Percentiles rank a stretch among this genome's conserved stretches.
phyloP scores from a whole-genome alignment of 2,888 invertebrate species.

The Macrosiphum euphorbiae region DNA sequence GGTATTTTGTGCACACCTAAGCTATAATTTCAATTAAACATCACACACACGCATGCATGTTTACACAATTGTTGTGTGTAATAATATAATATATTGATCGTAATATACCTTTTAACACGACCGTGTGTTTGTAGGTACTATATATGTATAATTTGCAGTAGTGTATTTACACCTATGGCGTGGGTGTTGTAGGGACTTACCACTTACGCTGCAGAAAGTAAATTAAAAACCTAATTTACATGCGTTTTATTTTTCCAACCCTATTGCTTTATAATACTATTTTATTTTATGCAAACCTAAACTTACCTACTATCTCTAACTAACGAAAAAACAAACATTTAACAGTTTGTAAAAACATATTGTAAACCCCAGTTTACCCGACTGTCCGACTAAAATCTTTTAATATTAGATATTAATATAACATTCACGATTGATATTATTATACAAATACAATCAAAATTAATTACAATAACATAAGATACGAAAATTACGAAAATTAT shows the following conservation, averaged over 20 bases:
- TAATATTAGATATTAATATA: too few species aligned
- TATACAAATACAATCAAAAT: too few species aligned
- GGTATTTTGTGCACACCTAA: neutral
- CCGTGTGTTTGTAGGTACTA: neutral
- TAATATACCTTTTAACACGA: neutral
- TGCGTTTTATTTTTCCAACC: neutral
- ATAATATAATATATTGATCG: neutral
- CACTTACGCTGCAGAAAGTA: neutral
- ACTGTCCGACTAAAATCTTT: too few species aligned
- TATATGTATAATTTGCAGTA: neutral
- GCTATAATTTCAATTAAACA: conserved; percentile 14
- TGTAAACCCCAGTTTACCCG: neutral
- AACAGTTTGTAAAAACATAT: neutral
- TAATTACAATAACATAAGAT: too few species aligned
- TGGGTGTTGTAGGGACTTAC: neutral
- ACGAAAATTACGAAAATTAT: too few species aligned
- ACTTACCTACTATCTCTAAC: neutral
- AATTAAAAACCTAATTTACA: conserved; percentile 5
- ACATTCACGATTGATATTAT: too few species aligned
- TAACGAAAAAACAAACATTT: neutral
- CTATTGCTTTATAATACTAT: neutral
- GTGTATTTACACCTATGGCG: neutral
- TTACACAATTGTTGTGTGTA: neutral
- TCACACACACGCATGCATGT: neutral
- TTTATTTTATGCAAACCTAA: neutral